phyloP scores from a whole-genome alignment of 2,113 vertebrate species.

The Ovis canadensis region DNA sequence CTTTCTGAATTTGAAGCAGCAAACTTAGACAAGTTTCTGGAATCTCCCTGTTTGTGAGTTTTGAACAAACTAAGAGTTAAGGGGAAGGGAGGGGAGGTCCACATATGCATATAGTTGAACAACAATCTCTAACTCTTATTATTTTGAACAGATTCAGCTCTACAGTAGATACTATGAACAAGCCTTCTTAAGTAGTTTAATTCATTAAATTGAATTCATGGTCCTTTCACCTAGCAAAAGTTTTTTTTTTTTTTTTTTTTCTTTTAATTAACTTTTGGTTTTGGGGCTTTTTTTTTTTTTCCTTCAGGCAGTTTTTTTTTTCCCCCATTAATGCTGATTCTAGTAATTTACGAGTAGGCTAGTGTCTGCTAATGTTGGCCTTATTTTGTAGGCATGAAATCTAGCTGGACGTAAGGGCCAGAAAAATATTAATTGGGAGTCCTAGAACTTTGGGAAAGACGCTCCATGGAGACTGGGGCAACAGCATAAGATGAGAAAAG shows the following conservation, averaged over 20 bases:
- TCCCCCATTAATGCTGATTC: neutral
- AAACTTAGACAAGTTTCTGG: neutral
- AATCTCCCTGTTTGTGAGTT: neutral
- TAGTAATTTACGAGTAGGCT: neutral
- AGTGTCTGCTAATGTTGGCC: neutral
- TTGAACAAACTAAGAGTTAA: neutral
- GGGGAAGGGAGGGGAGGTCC: too few relatives aligned
- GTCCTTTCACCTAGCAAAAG: conserved; percentile 11
- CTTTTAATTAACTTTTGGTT: neutral
- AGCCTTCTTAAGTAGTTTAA: neutral
- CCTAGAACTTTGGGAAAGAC: neutral
- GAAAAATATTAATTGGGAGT: neutral
- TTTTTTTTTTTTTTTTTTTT: neutral
- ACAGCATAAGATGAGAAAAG: neutral
- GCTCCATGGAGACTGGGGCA: neutral
- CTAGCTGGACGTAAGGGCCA: neutral
- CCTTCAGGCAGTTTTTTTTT: neutral
- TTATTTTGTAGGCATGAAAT: neutral
- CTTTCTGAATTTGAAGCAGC: neutral
- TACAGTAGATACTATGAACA: neutral
- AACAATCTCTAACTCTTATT: neutral
- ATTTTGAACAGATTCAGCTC: neutral
- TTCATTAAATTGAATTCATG: neutral
- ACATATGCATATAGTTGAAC: neutral
- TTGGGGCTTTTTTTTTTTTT: neutral